Evolutionary conservation across 2,888 invertebrate genomes (phyloP).

Genomic region (Harpagoxenus sublaevis): DNA sequence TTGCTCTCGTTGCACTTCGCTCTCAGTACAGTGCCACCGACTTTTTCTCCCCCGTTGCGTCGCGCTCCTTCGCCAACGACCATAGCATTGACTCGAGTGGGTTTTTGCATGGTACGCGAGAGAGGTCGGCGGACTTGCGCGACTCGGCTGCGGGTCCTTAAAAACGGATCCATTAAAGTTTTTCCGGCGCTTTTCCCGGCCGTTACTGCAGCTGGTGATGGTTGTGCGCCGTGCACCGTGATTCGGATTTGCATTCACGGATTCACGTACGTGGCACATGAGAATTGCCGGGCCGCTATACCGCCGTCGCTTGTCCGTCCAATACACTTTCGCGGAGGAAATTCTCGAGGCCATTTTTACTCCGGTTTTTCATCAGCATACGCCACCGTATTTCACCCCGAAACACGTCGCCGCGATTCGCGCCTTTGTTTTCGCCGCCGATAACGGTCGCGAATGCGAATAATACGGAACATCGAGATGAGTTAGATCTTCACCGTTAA

Average conservation of each 20-base stretch:
- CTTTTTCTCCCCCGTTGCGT: conserved; percentile 52
- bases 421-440: conserved; percentile 11
- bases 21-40: conserved; percentile 48
- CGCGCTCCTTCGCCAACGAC: conserved; percentile 62
- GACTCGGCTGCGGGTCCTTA: conserved; percentile 71
- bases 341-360: conserved; percentile 62
- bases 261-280: conserved; percentile 63
- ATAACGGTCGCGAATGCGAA: conserved; percentile 43
- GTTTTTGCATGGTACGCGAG: conserved; percentile 71
- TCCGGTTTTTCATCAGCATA: conserved; percentile 19
- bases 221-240: conserved; percentile 66
- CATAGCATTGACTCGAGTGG: conserved; percentile 75
- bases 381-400: neutral
- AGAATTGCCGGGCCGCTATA: conserved; percentile 48
- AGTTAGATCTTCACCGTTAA: conserved; percentile 51
- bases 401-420: conserved; percentile 29
- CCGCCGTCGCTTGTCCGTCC: conserved; percentile 63
- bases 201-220: conserved; percentile 57
- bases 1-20: conserved; percentile 66
- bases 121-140: conserved; percentile 70
- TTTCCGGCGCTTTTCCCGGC: conserved; percentile 75
- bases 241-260: conserved; percentile 73
- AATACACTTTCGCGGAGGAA: conserved; percentile 64
- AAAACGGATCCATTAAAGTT: conserved; percentile 84
- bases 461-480: conserved; percentile 44